phyloP scores from a whole-genome alignment of 2,888 invertebrate genomes.

The Willowsia nigromaculata region DNA sequence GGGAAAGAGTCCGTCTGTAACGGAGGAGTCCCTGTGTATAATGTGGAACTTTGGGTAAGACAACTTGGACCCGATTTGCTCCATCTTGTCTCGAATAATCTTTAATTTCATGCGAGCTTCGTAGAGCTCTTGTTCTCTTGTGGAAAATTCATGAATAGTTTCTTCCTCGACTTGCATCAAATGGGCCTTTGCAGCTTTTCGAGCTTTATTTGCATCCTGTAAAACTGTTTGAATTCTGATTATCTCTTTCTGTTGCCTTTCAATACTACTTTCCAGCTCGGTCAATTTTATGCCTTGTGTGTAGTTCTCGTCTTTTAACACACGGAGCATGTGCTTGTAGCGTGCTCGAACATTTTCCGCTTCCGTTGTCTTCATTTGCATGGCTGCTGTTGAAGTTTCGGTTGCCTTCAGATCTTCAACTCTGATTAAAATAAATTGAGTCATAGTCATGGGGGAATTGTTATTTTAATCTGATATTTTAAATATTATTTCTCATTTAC shows the following conservation, averaged over 20 bases:
- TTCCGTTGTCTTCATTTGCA: slow-evolving; percentile 78
- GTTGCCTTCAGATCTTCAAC: slow-evolving; percentile 72
- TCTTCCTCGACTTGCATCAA: slow-evolving; percentile 74
- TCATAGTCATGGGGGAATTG: too few species aligned
- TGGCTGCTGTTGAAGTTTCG: slow-evolving; percentile 77
- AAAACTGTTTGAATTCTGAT: slow-evolving; percentile 64
- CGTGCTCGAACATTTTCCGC: slow-evolving; percentile 77
- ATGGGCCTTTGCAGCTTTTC: slow-evolving; percentile 67
- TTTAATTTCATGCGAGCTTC: slow-evolving; percentile 75
- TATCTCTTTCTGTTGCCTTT: slow-evolving; percentile 73
- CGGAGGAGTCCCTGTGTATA: slow-evolving; percentile 77
- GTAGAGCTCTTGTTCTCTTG: slow-evolving; percentile 76
- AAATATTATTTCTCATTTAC: slow-evolving; percentile 22
- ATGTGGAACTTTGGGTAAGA: slow-evolving; percentile 78
- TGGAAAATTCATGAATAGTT: slow-evolving; percentile 75
- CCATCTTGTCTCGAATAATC: slow-evolving; percentile 78
- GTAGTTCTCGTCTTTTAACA: slow-evolving; percentile 76
- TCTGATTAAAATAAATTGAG: slow-evolving; percentile 47
- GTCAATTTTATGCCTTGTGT: slow-evolving; percentile 70
- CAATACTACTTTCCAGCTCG: slow-evolving; percentile 70
- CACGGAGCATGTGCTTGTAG: slow-evolving; percentile 76
- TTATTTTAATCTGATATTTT: too few species aligned
- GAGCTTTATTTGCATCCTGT: slow-evolving; percentile 74
- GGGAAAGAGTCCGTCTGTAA: slow-evolving; percentile 75
- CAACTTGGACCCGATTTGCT: slow-evolving; percentile 76